Evolutionary conservation across 2,113 vertebrate species (phyloP).

Genomic region (Daphoenositta chrysoptera): DNA sequence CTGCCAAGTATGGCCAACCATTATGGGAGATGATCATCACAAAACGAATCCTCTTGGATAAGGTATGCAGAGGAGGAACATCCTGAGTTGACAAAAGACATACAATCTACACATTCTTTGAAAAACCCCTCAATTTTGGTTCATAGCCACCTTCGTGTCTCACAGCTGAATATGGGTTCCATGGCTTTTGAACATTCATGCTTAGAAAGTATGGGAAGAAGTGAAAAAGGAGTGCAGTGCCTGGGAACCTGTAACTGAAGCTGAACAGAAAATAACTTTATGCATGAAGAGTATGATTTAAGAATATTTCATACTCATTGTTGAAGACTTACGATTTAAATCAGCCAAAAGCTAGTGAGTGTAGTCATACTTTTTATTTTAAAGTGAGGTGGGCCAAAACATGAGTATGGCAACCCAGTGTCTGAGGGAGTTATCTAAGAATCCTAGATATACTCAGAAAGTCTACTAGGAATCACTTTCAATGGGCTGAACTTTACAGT

Average conservation of each 20-base stretch:
- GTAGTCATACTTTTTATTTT: background rate
- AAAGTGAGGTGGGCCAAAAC: background rate
- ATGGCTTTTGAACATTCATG: background rate
- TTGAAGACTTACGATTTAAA: background rate
- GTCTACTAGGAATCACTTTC: background rate
- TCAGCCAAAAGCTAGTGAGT: background rate
- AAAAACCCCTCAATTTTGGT: rapidly evolving
- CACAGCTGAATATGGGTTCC: background rate
- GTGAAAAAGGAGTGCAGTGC: background rate
- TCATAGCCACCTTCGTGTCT: background rate
- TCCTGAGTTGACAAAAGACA: background rate
- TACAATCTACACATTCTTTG: background rate
- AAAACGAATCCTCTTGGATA: background rate
- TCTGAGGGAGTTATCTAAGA: background rate
- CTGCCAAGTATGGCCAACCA: background rate
- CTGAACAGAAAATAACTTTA: background rate
- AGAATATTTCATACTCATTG: background rate
- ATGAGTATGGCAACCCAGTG: background rate
- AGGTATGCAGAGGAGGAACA: background rate
- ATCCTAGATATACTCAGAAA: background rate
- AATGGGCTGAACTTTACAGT: background rate
- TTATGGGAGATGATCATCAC: background rate
- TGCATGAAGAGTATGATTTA: background rate
- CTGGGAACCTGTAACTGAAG: background rate
- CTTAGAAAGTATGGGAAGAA: background rate